Evolutionary conservation across 2,888 invertebrate species (phyloP), one percentile per base, ranked within the genome.

Genomic region (Acrobasis repandana): DNA sequence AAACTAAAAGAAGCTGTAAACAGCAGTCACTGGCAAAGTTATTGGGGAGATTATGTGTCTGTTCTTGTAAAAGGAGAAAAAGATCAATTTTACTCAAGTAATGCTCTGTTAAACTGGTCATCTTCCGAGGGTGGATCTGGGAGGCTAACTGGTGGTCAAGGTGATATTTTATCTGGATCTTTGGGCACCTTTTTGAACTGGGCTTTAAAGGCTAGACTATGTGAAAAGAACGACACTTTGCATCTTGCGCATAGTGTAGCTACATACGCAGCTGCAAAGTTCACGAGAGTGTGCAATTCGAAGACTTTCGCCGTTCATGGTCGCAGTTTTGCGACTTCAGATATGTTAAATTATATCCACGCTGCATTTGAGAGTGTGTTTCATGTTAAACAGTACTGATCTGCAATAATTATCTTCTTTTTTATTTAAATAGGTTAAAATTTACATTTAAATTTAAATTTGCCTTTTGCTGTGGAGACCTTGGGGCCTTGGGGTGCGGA

Each of bases 131-230:
- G 95, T 38, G 98, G 99, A 0, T 97, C 97, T 11, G 95, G 95
- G 0, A 93, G 99, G 61, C 93, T 99, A 33, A 98, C 97, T 82
- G 99, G 98, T 16, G 99, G 99, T 0, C 99, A 99, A 90, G 99
- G 99, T 0, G 99, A 99, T 83, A 90, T 99, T 60, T 88, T 99
- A 28, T 94, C 97, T 48, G 99, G 99, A 2, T 93, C 96, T 2
- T 82, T 98, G 66, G 96, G 96, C 0, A 95, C 96, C 3, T 97
- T 99, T 82, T 95, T 95, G 65, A 94, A 94, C 77, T 99, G 99
- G 99, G 94, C 95, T 0, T 76, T 95, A 57, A 90, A 93, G 64
- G 65, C 75, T 33, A 73, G 82, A 34, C 64, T 80, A 38, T 83
- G 82, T 66, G 71, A 83, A 63, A 75, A 75, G 60, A 83, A 86